Evolutionary conservation across 2,797 vertebrate species (phyloP).

Genomic region (Cyclura pinguis): DNA sequence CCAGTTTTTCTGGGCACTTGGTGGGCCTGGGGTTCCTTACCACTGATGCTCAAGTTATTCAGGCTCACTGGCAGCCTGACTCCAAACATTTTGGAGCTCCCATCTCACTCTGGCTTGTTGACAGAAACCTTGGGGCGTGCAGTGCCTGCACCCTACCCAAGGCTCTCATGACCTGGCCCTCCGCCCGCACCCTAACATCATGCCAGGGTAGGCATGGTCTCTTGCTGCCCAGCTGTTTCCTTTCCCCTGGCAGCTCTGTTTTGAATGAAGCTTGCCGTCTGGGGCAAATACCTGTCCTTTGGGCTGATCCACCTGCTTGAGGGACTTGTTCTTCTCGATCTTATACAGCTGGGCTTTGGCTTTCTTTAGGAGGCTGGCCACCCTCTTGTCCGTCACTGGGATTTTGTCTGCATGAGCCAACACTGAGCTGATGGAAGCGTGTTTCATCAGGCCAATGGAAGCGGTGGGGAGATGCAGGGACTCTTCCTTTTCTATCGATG

Average conservation of each 20-base stretch:
- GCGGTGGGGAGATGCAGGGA: conserved; percentile 75
- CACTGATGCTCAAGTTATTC: not conserved
- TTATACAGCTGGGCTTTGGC: conserved; percentile 97
- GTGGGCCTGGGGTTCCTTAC: too few species aligned
- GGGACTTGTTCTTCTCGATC: conserved; percentile 96
- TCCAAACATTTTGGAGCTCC: too few species aligned
- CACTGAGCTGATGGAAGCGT: conserved; percentile 90
- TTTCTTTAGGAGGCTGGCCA: conserved; percentile 94
- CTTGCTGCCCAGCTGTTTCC: conserved; percentile 39
- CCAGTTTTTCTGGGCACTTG: too few species aligned
- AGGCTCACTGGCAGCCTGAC: not conserved
- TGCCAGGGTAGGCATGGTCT: conserved; percentile 35
- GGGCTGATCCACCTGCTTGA: conserved; percentile 91
- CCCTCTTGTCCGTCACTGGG: conserved; percentile 92
- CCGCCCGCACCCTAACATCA: conserved; percentile 31
- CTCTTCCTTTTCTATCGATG: conserved; percentile 80
- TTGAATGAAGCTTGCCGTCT: not conserved
- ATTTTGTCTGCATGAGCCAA: conserved; percentile 93
- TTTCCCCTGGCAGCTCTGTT: not conserved
- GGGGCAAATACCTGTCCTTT: conserved; percentile 90
- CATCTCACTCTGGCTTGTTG: too few species aligned
- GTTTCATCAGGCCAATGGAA: conserved; percentile 83
- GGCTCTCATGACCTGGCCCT: not conserved
- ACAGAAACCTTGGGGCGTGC: not conserved
- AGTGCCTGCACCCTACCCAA: too few species aligned